Base-by-base conservation (phyloP, 2,797 vertebrate species). In the Kryptolebias ocellatus region DNA sequence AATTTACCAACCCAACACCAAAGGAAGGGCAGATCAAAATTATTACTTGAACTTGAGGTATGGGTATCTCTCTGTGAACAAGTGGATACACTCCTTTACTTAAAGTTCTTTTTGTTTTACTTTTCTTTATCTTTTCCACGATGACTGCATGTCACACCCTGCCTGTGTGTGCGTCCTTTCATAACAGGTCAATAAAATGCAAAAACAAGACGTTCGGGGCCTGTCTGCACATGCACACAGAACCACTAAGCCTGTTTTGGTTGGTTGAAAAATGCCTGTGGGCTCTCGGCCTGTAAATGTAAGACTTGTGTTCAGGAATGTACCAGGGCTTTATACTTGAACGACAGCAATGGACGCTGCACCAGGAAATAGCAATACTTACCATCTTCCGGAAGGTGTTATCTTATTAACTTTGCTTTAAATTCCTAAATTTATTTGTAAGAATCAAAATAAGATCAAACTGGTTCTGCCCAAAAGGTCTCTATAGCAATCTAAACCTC, bases 151-250 rank as follows among this genome's bases (percentile, higher is more conserved):
- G 31, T 34, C 9, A 27, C 14, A 53, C 27, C 15, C 16, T 46
- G 12, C n/a, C 28, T 29, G 1, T 17, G 34, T 34, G 20, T 46
- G 3, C 15, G 18, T 5, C 46, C 5, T 11, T 47, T 52, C 2
- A 28, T 34, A 54, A 46, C 49, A 11, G 27, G 18, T 62, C 42
- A 18, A 9, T 47, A 8, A 27, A 18, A 18, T 31, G 17, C 2
- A 46, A 12, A 56, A 0, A 46, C 31, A 17, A 16, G 10, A 9
- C 52, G 51, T 50, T 64, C 17, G 5, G 17, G 31, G 50, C 56
- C 52, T 64, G 68, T 65, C 52, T 60, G 53, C 31, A 61, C 61
- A 20, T 53, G 64, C 24, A 28, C 10, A 44, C 17, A 66, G 49
- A n/a, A 54, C 17, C 18, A 31, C 16, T 14, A 28, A 34, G 3